phyloP scores from a whole-genome alignment of 2,888 invertebrate genomes.

The Blera fallax region DNA sequence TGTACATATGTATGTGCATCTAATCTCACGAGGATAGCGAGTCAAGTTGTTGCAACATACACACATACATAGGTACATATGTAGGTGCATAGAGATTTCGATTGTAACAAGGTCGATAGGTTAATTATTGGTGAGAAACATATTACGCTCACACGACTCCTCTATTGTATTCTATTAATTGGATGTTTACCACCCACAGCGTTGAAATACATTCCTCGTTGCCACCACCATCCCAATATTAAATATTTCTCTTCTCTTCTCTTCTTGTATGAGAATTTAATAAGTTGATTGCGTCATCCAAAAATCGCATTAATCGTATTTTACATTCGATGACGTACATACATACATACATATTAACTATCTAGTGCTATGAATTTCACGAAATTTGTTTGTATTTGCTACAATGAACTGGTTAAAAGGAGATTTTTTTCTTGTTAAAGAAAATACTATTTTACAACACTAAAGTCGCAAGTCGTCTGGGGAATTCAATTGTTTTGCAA shows the following conservation, averaged over 20 bases:
- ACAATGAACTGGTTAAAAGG: no score
- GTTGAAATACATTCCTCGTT: neutral
- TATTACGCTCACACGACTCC: neutral
- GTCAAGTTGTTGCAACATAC: no score
- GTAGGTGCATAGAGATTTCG: neutral
- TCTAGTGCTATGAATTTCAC: no score
- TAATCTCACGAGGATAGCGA: no score
- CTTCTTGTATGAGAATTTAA: neutral
- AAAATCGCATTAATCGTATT: neutral
- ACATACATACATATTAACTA: no score
- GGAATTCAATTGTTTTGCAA: no score
- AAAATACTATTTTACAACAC: no score
- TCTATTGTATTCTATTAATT: neutral
- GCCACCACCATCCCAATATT: neutral
- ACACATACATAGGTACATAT: neutral
- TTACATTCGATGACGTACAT: neutral
- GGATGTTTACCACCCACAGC: neutral
- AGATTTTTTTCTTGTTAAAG: no score
- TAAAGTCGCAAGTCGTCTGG: no score
- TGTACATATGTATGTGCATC: no score
- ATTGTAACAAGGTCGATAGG: neutral
- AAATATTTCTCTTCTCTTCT: neutral
- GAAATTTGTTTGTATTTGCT: no score
- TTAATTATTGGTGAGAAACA: neutral
- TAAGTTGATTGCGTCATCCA: constrained; percentile 4